phyloP scores from a whole-genome alignment of 2,113 vertebrate genomes.

The cattle (Bos taurus) region DNA sequence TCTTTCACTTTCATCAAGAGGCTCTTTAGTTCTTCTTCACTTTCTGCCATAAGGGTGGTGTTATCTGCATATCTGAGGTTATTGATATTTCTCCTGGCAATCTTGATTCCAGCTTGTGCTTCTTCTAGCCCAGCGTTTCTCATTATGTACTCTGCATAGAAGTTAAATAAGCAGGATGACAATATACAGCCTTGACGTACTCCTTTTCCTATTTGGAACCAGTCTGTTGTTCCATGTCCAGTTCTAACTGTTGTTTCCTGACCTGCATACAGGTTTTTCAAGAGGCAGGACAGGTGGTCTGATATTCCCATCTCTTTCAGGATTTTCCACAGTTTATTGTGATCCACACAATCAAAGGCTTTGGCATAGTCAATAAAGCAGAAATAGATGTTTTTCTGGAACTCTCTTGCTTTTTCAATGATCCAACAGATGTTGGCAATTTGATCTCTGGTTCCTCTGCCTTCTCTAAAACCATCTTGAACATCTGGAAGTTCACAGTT shows the following conservation, averaged over 20 bases:
- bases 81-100: not conserved
- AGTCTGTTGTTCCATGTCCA: not conserved
- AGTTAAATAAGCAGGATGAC: not conserved
- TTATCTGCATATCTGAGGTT: not conserved
- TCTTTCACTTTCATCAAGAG: not conserved
- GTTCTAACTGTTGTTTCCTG: not conserved
- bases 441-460: not conserved
- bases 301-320: not conserved
- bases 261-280: not conserved
- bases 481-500: not conserved
- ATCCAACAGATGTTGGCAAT: not conserved
- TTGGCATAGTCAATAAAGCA: not conserved
- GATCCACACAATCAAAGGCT: not conserved
- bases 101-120: not conserved
- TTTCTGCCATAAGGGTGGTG: not conserved
- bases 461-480: not conserved
- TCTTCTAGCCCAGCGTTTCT: not conserved
- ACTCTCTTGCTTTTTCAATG: not conserved
- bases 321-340: not conserved
- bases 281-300: not conserved
- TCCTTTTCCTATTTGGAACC: not conserved
- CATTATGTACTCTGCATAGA: not conserved
- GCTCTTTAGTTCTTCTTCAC: not conserved
- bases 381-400: not conserved
- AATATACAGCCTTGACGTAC: not conserved